Conservation (phyloP, 2,113 vertebrate genomes). For the Planiliza haematocheilus region DNA sequence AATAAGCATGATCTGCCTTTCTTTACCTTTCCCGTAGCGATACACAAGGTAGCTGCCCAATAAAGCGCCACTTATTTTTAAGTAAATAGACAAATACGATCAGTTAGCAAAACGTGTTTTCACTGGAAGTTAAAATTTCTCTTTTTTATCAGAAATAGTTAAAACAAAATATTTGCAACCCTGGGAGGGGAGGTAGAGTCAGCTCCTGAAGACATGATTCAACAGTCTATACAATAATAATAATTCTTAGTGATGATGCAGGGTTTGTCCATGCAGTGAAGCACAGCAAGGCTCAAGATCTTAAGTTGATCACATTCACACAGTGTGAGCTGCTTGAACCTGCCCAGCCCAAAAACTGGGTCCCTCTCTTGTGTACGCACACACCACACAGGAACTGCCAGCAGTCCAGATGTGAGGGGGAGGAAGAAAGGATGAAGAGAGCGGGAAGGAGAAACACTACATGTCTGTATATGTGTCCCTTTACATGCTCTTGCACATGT, state of each 20-base stretch:
- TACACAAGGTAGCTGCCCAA: too few species aligned
- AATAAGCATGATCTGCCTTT: background rate
- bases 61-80: too few species aligned
- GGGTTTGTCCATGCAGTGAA: background rate
- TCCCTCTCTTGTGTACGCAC: constrained; percentile 58
- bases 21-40: background rate
- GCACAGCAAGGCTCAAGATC: constrained; percentile 11
- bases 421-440: constrained; percentile 51
- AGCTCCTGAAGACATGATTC: background rate
- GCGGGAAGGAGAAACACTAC: constrained; percentile 2
- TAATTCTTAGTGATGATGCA: background rate
- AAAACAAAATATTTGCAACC: too few species aligned
- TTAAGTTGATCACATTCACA: constrained; percentile 50
- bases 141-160: too few species aligned
- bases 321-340: constrained; percentile 30
- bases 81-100: too few species aligned
- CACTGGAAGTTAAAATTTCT: too few species aligned
- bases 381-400: constrained; percentile 75
- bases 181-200: background rate
- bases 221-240: background rate
- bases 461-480: constrained; percentile 12
- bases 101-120: too few species aligned
- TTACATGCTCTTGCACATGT: constrained; percentile 11
- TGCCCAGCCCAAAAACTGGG: constrained; percentile 65
- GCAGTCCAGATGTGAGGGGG: constrained; percentile 81